Evolutionary conservation across 2,888 invertebrate species (phyloP).

Genomic region (Nomada ferruginata): DNA sequence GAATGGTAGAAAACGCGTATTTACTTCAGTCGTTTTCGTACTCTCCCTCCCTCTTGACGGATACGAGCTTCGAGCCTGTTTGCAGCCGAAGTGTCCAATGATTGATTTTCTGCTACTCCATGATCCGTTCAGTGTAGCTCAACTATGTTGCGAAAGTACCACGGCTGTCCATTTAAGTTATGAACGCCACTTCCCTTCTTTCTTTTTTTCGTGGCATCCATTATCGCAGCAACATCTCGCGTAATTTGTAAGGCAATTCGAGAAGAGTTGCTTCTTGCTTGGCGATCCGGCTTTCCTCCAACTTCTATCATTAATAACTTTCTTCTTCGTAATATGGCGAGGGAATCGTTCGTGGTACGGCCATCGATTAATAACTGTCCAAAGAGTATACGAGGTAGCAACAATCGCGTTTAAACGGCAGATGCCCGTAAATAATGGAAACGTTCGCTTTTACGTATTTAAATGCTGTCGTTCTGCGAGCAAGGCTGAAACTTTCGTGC

Average conservation of each 20-base stretch:
- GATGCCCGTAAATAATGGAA: slow-evolving; percentile 17
- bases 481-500: slow-evolving; percentile 17
- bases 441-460: slow-evolving; percentile 12
- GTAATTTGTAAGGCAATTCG: slow-evolving; percentile 62
- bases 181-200: slow-evolving; percentile 61
- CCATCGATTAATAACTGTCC: slow-evolving; percentile 26
- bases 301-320: slow-evolving; percentile 70
- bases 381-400: too few species aligned
- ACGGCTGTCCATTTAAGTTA: slow-evolving; percentile 62
- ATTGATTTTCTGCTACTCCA: slow-evolving; percentile 69
- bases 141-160: slow-evolving; percentile 58
- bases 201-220: slow-evolving; percentile 61
- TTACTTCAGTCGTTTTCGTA: slow-evolving; percentile 14
- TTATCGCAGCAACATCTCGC: slow-evolving; percentile 56
- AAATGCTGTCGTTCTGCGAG: slow-evolving; percentile 17
- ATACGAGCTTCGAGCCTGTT: slow-evolving; percentile 37
- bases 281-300: slow-evolving; percentile 28
- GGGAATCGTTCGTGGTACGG: slow-evolving; percentile 3
- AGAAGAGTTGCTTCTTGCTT: slow-evolving; percentile 14
- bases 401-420: not conserved
- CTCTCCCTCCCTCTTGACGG: slow-evolving; percentile 3
- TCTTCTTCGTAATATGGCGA: slow-evolving; percentile 41
- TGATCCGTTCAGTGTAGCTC: slow-evolving; percentile 56
- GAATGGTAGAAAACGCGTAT: slow-evolving; percentile 4
- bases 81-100: slow-evolving; percentile 50